phyloP scores from a whole-genome alignment of 2,888 invertebrate species.

The Pseudoips prasinana region DNA sequence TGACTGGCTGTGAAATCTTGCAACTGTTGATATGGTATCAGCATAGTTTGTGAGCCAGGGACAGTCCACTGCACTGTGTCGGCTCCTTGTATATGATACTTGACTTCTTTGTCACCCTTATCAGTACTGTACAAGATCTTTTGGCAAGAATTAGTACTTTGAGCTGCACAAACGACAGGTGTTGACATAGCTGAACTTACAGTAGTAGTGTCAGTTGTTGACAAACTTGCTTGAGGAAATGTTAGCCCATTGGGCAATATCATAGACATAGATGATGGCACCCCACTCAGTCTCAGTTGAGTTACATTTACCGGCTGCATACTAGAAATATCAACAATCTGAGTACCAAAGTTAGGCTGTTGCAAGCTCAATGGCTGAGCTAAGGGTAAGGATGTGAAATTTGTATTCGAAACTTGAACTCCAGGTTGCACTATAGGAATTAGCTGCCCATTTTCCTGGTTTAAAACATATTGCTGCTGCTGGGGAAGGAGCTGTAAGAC shows the following conservation, averaged over 20 bases:
- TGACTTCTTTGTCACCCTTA: constrained; percentile 71
- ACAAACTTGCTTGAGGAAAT: constrained; percentile 66
- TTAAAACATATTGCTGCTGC: constrained; percentile 73
- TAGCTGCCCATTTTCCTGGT: constrained; percentile 74
- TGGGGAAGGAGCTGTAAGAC: constrained; percentile 69
- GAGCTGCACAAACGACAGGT: constrained; percentile 75
- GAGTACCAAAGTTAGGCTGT: constrained; percentile 70
- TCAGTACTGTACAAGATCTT: constrained; percentile 73
- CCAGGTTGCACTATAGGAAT: constrained; percentile 76
- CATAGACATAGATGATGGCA: constrained; percentile 76
- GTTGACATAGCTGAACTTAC: constrained; percentile 69
- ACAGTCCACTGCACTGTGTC: constrained; percentile 73
- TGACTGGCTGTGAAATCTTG: constrained; percentile 66
- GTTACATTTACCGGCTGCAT: constrained; percentile 76
- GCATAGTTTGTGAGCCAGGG: constrained; percentile 74
- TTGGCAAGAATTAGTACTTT: constrained; percentile 66
- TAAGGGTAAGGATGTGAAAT: constrained; percentile 68
- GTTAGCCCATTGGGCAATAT: constrained; percentile 66
- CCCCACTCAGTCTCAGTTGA: constrained; percentile 66
- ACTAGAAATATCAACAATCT: constrained; percentile 68
- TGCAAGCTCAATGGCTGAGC: constrained; percentile 62
- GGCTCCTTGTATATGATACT: constrained; percentile 71
- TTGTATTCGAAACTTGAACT: constrained; percentile 68
- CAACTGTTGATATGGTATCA: constrained; percentile 73
- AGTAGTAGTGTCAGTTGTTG: constrained; percentile 66